Base-by-base conservation (phyloP, 2,888 invertebrate genomes). In the Serrognathus titanus region DNA sequence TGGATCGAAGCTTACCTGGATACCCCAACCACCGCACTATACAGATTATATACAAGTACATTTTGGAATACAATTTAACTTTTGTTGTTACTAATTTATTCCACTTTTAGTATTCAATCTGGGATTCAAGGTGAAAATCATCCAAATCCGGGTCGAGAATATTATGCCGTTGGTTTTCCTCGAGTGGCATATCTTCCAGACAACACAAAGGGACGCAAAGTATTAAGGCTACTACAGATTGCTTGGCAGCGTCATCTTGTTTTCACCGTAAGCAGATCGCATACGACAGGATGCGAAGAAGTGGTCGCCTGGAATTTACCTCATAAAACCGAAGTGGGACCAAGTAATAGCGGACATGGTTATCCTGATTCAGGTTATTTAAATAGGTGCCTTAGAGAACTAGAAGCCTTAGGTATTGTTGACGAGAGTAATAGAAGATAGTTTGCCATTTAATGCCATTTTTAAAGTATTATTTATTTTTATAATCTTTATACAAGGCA, bases 301-400 rank as follows among this genome's bases (percentile, higher is more conserved):
- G 92, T 94, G 58, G 91, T 96, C 53, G 87, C 93, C 46, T 97
- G 97, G 97, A 92, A 92, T 73, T 89, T 93, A 59, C 92, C 92
- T 70, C 93, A 93, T 74, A 92, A 92, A 77, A 92, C 92, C 57
- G 87, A 89, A 75, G 79, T 85, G 24, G 86, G 85, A 53, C 80
- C 81, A 2, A 79, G 79, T 39, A 77, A 76, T 38, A 77, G 77
- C 40, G 82, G 81, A 2, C 80, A 83, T 63, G 88, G 89, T 64
- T 91, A 88, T 75, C 91, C 92, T 2, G 92, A 92, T 78, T 83
- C 85, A 3, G 85, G 83, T 58, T 92, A 91, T 75, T 79, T 92
- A 63, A 87, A 86, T 68, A 83, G 85, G 62, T 84, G 87, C 11
- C 70, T 85, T 45, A 73, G 80, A 48, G 84, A 85, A 71, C 69